Evolutionary conservation across 2,113 vertebrate species (phyloP).

Genomic region (Actenoides lindsayi): DNA sequence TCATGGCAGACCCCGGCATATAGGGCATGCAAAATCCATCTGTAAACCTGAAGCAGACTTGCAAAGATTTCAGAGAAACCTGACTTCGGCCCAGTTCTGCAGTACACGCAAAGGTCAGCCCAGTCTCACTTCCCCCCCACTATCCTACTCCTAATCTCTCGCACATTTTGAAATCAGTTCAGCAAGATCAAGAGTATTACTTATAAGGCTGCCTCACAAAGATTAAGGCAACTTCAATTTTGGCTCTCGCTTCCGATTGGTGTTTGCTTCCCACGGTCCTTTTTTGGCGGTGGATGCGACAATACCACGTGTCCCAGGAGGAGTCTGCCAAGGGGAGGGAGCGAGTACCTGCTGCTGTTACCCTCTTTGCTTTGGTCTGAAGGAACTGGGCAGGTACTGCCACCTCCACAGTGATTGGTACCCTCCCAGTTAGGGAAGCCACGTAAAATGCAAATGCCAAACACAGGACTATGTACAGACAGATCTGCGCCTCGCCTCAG

Average conservation of each 20-base stretch:
- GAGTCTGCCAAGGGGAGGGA: neutral
- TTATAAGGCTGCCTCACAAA: slow-evolving; percentile 55
- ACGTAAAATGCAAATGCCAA: neutral
- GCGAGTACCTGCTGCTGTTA: neutral
- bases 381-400: slow-evolving; percentile 1
- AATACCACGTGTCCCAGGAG: neutral
- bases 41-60: slow-evolving; percentile 41
- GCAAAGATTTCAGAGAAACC: slow-evolving; percentile 38
- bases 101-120: neutral
- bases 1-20: neutral
- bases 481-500: neutral
- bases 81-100: neutral
- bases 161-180: neutral
- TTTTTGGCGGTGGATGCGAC: neutral
- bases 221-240: slow-evolving; percentile 60
- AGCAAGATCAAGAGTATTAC: slow-evolving; percentile 34
- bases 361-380: neutral
- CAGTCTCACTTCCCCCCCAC: neutral
- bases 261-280: neutral
- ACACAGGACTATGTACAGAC: slow-evolving; percentile 54
- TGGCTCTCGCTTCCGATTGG: slow-evolving; percentile 19
- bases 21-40: neutral
- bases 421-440: neutral
- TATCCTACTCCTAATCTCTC: slow-evolving; percentile 20
- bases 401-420: neutral